Base-by-base conservation (phyloP, 2,113 vertebrate species). In the Plecotus auritus region DNA sequence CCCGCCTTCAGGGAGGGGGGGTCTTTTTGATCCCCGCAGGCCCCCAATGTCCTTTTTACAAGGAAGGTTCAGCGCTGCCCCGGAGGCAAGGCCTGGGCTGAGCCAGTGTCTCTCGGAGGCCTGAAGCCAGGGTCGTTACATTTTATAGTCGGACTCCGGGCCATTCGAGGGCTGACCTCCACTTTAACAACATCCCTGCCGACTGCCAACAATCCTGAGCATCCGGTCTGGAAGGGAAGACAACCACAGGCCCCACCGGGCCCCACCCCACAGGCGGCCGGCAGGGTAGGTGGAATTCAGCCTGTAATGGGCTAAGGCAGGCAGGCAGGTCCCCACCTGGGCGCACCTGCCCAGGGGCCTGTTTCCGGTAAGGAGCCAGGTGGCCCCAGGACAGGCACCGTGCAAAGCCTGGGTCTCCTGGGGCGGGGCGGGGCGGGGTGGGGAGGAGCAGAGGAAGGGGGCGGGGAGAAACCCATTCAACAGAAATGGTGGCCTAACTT, bases 1-100 rank as follows among this genome's bases (percentile, higher is more conserved):
- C n/a, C 37, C 80, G 70, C 45, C 26, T 61, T 10, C 12, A 54
- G 73, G 89, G 49, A 51, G 70, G 18, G 61, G 42, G 1, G n/a
- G 3, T 30, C 81, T 81, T 96, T 97, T 96, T 95, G 92, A 94
- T 70, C 87, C 56, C 91, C 13, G 61, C 40, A 32, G 90, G 85
- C 67, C 85, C 66, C 76, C 61, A 45, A 54, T 59, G 49, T 51
- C 56, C 18, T 54, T 90, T 72, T 76, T 61, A 80, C 72, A 85
- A 83, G 87, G 56, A 91, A 72, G 56, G 83, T 45, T 86, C 32
- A 22, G 70, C 74, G 72, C 18, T 26, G 42, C 56, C 59, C 76
- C 26, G 67, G 83, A 85, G 94, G 35, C 56, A 45, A 90, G 88
- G 54, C 61, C 72, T 72, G 67, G 77, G 85, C 54, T 35, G 8